Evolutionary conservation across 2,888 invertebrate genomes (phyloP).

Genomic region (Stenodera caucasica): DNA sequence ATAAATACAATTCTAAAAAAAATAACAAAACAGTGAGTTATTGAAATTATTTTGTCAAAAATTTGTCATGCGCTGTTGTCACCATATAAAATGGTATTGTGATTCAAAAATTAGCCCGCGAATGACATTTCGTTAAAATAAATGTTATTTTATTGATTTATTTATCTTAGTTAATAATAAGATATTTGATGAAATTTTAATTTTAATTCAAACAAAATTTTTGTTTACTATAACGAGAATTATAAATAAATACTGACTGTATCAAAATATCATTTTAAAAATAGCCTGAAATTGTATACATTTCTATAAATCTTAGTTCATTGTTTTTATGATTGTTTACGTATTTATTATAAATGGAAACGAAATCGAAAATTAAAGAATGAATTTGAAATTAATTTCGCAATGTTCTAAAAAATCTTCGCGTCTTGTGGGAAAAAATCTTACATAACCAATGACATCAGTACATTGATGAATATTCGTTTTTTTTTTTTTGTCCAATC

Average conservation of each 20-base stretch:
- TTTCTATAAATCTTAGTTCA: background rate
- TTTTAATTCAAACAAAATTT: background rate
- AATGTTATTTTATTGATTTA: background rate
- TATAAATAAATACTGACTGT: background rate
- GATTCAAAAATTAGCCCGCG: slow-evolving; percentile 27
- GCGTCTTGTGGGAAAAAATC: too few relatives aligned
- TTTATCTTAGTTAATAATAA: background rate
- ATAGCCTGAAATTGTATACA: slow-evolving; percentile 4
- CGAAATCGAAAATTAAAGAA: too few relatives aligned
- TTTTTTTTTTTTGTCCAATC: too few relatives aligned
- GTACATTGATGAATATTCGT: too few relatives aligned
- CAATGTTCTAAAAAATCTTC: too few relatives aligned
- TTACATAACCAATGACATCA: too few relatives aligned
- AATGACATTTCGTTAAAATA: slow-evolving; percentile 21
- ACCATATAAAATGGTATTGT: background rate
- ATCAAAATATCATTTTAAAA: background rate
- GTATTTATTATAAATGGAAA: too few relatives aligned
- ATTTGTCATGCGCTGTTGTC: background rate
- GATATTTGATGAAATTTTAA: background rate
- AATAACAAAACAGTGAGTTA: background rate
- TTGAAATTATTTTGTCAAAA: background rate
- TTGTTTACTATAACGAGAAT: background rate
- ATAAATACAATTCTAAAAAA: too few relatives aligned
- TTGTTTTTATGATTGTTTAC: background rate
- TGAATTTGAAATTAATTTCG: too few relatives aligned